Evolutionary conservation across 1,140 invertebrate genomes (phyloP).

Genomic region (Hetaerina americana): DNA sequence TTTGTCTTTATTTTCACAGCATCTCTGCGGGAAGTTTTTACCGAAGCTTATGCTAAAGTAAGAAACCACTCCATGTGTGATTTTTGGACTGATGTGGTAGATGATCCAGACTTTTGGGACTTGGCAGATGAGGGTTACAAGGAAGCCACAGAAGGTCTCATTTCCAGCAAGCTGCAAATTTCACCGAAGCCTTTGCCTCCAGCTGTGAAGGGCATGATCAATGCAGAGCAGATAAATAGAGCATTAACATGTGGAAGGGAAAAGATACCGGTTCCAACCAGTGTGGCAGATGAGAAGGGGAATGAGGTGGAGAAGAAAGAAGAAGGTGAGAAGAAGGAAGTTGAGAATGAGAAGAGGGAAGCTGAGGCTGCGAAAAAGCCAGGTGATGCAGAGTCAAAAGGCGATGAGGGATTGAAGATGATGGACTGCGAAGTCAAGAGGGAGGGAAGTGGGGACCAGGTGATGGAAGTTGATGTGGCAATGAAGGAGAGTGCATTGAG

Average conservation of each 20-base stretch:
- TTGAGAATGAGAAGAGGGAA: slow-evolving; percentile 3
- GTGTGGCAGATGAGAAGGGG: not conserved
- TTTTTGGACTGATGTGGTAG: slow-evolving; percentile 59
- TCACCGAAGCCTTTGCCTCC: no score
- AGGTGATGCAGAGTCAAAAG: not conserved
- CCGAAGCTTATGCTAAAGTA: slow-evolving; percentile 54
- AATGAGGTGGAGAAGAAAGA: no score
- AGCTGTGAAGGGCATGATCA: no score
- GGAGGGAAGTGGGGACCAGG: not conserved
- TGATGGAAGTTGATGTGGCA: slow-evolving; percentile 6
- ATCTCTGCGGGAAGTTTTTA: slow-evolving; percentile 55
- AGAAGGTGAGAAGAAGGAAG: slow-evolving; percentile 5
- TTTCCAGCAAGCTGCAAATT: slow-evolving; percentile 2
- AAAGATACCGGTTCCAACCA: no score
- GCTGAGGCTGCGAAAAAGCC: not conserved
- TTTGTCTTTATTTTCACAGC: slow-evolving; percentile 32
- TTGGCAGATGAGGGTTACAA: slow-evolving; percentile 38
- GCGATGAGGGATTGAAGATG: not conserved
- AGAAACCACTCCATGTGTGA: slow-evolving; percentile 56
- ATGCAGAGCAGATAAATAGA: not conserved
- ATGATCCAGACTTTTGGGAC: slow-evolving; percentile 47
- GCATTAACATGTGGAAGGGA: not conserved
- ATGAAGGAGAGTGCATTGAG: slow-evolving; percentile 8
- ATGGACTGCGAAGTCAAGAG: not conserved
- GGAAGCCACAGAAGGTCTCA: not conserved